Base-by-base conservation (phyloP, 2,888 invertebrate genomes). In the Dorcus parallelipipedus region DNA sequence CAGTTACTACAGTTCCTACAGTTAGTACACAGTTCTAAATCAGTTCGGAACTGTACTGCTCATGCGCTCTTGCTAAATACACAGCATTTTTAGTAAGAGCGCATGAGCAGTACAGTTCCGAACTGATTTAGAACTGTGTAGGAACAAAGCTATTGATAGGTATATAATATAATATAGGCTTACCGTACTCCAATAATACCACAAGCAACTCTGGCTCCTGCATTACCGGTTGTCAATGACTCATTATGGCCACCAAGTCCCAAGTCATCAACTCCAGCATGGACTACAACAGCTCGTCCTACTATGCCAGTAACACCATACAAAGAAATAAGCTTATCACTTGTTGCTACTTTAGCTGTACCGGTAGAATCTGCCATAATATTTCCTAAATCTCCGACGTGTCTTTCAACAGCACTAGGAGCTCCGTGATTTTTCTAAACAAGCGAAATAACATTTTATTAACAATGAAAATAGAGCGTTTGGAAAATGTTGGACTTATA, bases 341-440 rank as follows among this genome's bases (percentile, higher is more conserved):
- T 77, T 63, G 89, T 80, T 65, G 86, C 80, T 23, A 91, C 73
- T 8, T 73, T 74, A 1, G 86, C 85, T 9, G 78, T 72, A 4
- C 72, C 83, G 23, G 78, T 69, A 0, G 70, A 73, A 69, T 85
- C 80, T 26, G 89, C 89, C n/a, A 78, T 73, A 49, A 93, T 80
- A 77, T 93, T 93, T 26, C 94, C 94, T 51, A 93, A 80, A 74
- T 93, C 93, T 4, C 93, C 93, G 1, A 89, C 88, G 73, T 94
- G 93, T 48, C 91, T 86, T 39, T 82, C 80, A 4, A 78, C 75
- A 68, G 87, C 88, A 3, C 78, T 72, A 0, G 89, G 91, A 14
- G 84, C 89, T 8, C 92, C 93, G 74, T 93, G 93, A 9, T 82
- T 79, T 64, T 83, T 81, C 26, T 26, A 26, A 26, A 26, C 4